Percentiles rank a stretch among this genome's conserved stretches.
These are phyloP conservation scores for Probaryconus sp. DNA, from an alignment of 1,140 invertebrate genomes.

Conservation along the genomic window DNA sequence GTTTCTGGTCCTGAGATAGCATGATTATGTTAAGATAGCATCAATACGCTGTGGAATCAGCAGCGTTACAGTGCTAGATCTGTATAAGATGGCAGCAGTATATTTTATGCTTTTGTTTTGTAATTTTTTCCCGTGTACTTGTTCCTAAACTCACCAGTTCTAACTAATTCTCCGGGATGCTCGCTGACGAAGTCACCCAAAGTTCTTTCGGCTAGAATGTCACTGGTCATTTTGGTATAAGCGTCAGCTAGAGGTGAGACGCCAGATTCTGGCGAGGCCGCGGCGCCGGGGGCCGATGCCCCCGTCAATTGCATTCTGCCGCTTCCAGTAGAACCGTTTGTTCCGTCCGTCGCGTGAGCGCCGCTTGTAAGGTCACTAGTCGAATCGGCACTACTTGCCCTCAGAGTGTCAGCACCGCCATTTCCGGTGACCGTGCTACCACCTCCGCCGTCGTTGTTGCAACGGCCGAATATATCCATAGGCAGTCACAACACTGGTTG, in stretches of 20 bases:
- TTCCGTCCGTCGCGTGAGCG: conserved; percentile 61
- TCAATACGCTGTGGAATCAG: too few species aligned
- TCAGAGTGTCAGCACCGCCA: conserved; percentile 62
- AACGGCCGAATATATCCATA: conserved; percentile 79
- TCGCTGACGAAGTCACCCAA: conserved; percentile 93
- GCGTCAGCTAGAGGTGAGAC: conserved; percentile 85
- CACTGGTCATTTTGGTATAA: conserved; percentile 92
- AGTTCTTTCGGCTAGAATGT: conserved; percentile 90
- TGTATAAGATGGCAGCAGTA: too few species aligned
- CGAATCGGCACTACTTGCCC: conserved; percentile 52
- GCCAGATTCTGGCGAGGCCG: conserved; percentile 76
- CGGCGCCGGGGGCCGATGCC: conserved; percentile 75
- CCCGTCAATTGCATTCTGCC: conserved; percentile 78
- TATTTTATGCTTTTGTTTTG: too few species aligned
- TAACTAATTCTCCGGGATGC: conserved; percentile 93
- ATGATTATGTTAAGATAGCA: too few species aligned
- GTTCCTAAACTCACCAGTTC: conserved; percentile 89
- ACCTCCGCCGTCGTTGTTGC: conserved; percentile 72
- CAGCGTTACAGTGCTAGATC: too few species aligned
- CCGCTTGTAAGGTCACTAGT: conserved; percentile 58
- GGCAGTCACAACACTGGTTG: conserved; percentile 75
- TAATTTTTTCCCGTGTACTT: too few species aligned
- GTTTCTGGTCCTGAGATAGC: too few species aligned
- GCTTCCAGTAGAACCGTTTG: conserved; percentile 58
- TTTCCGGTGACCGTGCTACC: conserved; percentile 69